Evolutionary conservation across 2,113 vertebrate species (phyloP), one percentile per base, ranked within the genome.

Genomic region (Equus przewalskii): DNA sequence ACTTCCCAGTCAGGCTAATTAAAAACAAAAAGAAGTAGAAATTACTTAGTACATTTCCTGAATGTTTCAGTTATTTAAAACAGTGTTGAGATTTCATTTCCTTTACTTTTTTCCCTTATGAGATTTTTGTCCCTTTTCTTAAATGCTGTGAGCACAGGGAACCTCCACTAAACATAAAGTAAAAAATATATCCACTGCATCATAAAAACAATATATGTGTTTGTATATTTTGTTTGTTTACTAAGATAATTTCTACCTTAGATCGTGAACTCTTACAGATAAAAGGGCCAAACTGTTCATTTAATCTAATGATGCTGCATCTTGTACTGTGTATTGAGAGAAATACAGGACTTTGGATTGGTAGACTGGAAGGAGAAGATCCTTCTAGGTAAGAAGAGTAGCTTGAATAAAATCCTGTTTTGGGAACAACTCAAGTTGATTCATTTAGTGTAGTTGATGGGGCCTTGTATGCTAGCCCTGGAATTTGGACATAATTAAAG

Each of bases 21-120:
- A 14, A 49, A n/a, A 73, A 83, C 90, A 49, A 96, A 79, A 16
- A 36, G n/a, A 93, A 73, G 69, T 86, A 87, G 92, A 79, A 89
- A 73, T 88, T 67, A 90, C 11, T 72, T 54, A 19, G 1, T 85
- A 22, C 11, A 41, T 96, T 80, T 96, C 19, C 28, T 95, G 21
- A 76, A 60, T 86, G 28, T 89, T 97, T 81, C 36, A 26, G 1
- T 91, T 76, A 58, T 93, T 95, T 65, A 82, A 93, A 88, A 92
- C 22, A 89, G 33, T 76, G 26, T 28, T 91, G 41, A 95, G 36
- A 95, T 95, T 90, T 92, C 12, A 60, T 10, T 95, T 94, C 6
- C 49, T 86, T 81, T 6, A 76, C 7, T 75, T 95, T 84, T 91
- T 83, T 73, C 10, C 22, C 26, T 88, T 70, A 22, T 72, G 64